Percentiles rank a stretch among this genome's conserved stretches.
Evolutionary conservation across 2,113 vertebrate species (phyloP).

Genomic region (Maccullochella peelii): DNA sequence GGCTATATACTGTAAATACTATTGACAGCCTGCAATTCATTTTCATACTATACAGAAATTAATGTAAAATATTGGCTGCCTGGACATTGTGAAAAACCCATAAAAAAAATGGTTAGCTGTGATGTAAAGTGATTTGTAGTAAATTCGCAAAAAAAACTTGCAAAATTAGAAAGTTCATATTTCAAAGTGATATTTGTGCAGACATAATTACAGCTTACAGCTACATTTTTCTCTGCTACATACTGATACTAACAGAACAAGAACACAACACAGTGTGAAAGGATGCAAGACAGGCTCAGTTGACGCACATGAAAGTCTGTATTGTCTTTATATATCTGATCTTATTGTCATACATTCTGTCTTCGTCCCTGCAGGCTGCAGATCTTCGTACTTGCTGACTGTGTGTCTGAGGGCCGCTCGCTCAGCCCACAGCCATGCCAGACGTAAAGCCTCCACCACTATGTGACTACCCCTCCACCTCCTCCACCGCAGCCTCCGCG

Average conservation of each 20-base stretch:
- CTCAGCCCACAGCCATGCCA: conserved; percentile 79
- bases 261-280: background rate
- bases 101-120: background rate
- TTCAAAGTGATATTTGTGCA: background rate
- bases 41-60: background rate
- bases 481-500: conserved; percentile 79
- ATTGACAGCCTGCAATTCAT: background rate
- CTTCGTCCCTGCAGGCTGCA: conserved; percentile 61
- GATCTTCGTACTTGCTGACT: conserved; percentile 33
- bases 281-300: background rate
- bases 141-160: background rate
- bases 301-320: background rate
- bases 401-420: conserved; percentile 51
- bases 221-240: background rate
- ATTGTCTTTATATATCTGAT: background rate
- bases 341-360: background rate
- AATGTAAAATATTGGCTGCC: background rate
- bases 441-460: conserved; percentile 83
- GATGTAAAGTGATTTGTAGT: background rate
- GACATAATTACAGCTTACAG: background rate
- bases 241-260: background rate
- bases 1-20: no score
- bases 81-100: background rate
- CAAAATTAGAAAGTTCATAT: background rate
- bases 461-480: conserved; percentile 84